Evolutionary conservation across 2,113 vertebrate species (phyloP).

Genomic region (Psammodynastes pulverulentus): DNA sequence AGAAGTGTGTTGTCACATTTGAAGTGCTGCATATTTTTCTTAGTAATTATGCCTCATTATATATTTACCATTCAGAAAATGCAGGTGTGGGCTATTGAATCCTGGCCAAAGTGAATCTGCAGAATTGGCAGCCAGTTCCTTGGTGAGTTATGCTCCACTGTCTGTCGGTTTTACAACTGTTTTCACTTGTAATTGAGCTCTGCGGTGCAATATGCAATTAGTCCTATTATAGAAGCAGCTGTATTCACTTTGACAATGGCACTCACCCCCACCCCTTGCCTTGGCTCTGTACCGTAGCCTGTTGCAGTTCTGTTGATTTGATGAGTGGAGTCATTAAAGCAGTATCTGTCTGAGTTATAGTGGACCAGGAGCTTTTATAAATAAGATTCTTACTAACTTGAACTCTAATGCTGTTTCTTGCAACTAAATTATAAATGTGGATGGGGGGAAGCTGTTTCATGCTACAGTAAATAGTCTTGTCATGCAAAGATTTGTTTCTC

Average conservation of each 20-base stretch:
- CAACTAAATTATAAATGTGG: constrained; percentile 58
- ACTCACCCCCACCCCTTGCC: constrained; percentile 46
- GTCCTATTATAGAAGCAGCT: constrained; percentile 94
- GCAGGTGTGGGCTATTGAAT: constrained; percentile 95
- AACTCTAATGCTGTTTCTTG: constrained; percentile 63
- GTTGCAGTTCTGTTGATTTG: constrained; percentile 75
- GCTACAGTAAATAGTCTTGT: constrained; percentile 57
- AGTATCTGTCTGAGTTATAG: constrained; percentile 64
- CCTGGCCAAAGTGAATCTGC: constrained; percentile 79
- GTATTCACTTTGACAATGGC: constrained; percentile 81
- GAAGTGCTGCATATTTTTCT: constrained; percentile 84
- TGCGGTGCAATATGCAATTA: constrained; percentile 94
- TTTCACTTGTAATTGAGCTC: constrained; percentile 91
- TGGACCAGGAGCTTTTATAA: constrained; percentile 52
- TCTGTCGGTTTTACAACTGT: constrained; percentile 88
- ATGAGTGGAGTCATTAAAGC: constrained; percentile 65
- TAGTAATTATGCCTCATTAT: constrained; percentile 97
- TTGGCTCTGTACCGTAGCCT: constrained; percentile 67
- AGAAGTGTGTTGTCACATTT: constrained; percentile 82
- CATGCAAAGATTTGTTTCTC: constrained; percentile 47
- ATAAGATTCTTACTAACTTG: constrained; percentile 61
- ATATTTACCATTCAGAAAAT: constrained; percentile 94
- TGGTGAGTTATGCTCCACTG: constrained; percentile 82
- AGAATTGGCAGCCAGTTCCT: constrained; percentile 79
- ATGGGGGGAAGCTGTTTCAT: constrained; percentile 53